Conservation (phyloP, 2,797 vertebrate genomes). For the Syngnathus rostellatus region DNA sequence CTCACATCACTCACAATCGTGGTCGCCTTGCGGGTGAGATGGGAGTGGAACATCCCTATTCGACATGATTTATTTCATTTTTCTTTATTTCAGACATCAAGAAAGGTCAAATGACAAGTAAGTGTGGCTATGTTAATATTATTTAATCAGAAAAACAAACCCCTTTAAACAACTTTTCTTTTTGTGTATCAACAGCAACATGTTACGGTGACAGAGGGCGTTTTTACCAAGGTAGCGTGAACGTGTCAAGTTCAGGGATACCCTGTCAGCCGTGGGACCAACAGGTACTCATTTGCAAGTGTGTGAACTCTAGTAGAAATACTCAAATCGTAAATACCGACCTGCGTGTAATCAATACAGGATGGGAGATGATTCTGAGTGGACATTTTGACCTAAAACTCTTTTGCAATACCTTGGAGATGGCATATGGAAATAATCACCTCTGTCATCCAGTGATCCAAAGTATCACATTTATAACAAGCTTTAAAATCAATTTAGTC, state of each 20-base stretch:
- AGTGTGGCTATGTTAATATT: constrained; percentile 49
- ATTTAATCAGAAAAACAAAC: background rate
- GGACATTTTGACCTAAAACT: too few relatives aligned
- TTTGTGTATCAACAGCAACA: constrained; percentile 55
- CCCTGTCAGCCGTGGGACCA: constrained; percentile 81
- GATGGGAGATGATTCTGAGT: too few relatives aligned
- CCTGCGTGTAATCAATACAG: background rate
- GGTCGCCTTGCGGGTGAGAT: too few relatives aligned
- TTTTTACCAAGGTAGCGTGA: constrained; percentile 79
- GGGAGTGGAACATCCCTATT: background rate
- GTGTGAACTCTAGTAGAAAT: background rate
- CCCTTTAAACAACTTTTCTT: background rate
- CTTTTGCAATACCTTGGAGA: background rate
- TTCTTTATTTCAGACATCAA: constrained; percentile 74
- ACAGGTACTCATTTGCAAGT: constrained; percentile 49
- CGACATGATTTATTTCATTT: background rate
- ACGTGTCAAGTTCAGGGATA: constrained; percentile 72
- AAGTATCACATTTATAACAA: background rate
- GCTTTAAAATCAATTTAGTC: background rate
- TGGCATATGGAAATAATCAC: background rate
- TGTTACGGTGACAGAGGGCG: constrained; percentile 80
- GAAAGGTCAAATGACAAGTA: constrained; percentile 86
- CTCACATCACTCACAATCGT: too few relatives aligned
- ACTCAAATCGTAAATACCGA: background rate
- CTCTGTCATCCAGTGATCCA: background rate